Evolutionary conservation across 2,888 invertebrate species (phyloP).

Genomic region (Elysia crispata): DNA sequence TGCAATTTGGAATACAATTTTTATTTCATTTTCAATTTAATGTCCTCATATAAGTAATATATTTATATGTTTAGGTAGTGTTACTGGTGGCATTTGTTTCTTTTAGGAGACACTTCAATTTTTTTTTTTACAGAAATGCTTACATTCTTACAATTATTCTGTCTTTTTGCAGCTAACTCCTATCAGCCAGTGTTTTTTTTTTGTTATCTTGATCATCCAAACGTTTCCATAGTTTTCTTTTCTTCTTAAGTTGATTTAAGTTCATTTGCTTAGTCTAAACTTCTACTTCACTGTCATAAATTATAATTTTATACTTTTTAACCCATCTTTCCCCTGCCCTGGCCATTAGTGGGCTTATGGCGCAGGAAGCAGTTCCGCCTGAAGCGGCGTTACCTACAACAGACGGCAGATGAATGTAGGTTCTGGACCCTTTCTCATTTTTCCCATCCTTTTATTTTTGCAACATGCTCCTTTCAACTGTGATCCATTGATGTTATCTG

Average conservation of each 20-base stretch:
- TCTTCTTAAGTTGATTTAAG: neutral
- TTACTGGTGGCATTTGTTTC: too few species aligned
- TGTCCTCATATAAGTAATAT: neutral
- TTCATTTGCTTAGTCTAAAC: constrained; percentile 30
- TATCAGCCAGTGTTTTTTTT: too few species aligned
- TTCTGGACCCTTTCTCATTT: neutral
- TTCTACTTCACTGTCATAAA: neutral
- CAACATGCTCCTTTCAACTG: too few species aligned
- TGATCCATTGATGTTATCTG: too few species aligned
- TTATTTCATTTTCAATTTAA: constrained; percentile 11
- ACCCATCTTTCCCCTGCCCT: constrained; percentile 41
- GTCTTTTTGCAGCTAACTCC: too few species aligned
- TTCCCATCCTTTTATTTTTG: too few species aligned
- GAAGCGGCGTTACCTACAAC: constrained; percentile 59
- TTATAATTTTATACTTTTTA: constrained; percentile 42
- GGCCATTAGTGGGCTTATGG: constrained; percentile 69
- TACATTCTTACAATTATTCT: too few species aligned
- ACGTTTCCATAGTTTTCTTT: neutral
- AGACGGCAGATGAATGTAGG: constrained; percentile 54
- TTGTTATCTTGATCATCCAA: too few species aligned
- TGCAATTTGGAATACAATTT: constrained; percentile 1
- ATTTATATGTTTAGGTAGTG: neutral
- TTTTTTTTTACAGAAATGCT: too few species aligned
- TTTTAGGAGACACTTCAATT: too few species aligned
- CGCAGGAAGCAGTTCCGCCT: constrained; percentile 71